Conservation (phyloP, 2,113 vertebrate genomes). For the Myotis lucifugus region DNA sequence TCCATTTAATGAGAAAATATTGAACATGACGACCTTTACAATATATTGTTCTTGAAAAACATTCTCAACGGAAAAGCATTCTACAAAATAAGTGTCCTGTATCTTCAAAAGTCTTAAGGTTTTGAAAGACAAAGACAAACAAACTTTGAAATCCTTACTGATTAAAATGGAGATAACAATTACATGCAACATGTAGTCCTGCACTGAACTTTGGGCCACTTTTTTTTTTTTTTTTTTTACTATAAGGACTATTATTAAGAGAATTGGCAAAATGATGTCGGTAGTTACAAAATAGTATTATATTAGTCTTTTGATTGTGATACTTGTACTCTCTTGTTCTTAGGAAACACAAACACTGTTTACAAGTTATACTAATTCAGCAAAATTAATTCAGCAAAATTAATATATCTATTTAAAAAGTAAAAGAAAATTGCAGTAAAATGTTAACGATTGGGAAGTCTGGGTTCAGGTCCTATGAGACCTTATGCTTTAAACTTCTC, state of each 20-base stretch:
- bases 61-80: neutral
- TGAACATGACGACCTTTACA: neutral
- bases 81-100: neutral
- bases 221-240: neutral
- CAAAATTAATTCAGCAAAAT: constrained; percentile 18
- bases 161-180: neutral
- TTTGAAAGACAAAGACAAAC: constrained; percentile 6
- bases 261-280: neutral
- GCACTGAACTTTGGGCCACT: neutral
- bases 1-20: neutral
- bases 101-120: neutral
- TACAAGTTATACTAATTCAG: neutral
- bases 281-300: neutral
- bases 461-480: neutral
- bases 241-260: neutral
- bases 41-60: no score
- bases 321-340: neutral
- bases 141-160: neutral
- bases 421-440: neutral
- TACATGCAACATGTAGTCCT: neutral
- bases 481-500: neutral
- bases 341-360: neutral
- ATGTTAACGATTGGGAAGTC: neutral
- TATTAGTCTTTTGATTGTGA: neutral
- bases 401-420: neutral